phyloP scores from a whole-genome alignment of 2,113 vertebrate genomes.

The Rhynchopsitta pachyrhyncha region DNA sequence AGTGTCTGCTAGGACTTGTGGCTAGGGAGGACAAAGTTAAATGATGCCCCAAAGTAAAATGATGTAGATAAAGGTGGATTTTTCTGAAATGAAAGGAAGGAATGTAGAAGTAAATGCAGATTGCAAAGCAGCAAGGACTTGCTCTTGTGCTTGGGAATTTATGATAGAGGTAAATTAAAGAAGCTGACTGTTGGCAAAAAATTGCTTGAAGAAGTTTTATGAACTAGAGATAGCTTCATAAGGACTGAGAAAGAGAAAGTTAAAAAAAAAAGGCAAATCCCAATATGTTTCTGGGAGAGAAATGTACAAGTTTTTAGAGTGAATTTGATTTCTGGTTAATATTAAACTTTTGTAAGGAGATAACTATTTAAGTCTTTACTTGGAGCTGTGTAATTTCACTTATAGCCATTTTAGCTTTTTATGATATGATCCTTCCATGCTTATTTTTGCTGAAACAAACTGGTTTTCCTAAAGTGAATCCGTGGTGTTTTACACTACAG shows the following conservation, averaged over 20 bases:
- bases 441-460: not conserved
- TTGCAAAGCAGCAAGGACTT: not conserved
- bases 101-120: constrained; percentile 7
- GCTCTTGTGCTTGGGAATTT: not conserved
- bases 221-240: not conserved
- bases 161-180: not conserved
- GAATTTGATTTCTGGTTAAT: not conserved
- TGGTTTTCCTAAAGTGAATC: not conserved
- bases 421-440: not conserved
- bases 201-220: not conserved
- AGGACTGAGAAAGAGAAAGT: not conserved
- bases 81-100: not conserved
- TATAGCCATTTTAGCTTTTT: not conserved
- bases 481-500: not conserved
- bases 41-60: not conserved
- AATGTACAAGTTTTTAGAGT: not conserved
- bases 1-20: not conserved
- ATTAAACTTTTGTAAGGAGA: not conserved
- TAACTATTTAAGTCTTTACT: not conserved
- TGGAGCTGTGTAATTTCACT: not conserved
- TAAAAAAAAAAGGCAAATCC: not conserved
- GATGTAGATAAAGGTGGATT: not conserved
- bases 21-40: not conserved
- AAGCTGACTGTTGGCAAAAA: not conserved
- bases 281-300: not conserved